Evolutionary conservation across 2,888 invertebrate genomes (phyloP).

Genomic region (Epirrhoe tristata): DNA sequence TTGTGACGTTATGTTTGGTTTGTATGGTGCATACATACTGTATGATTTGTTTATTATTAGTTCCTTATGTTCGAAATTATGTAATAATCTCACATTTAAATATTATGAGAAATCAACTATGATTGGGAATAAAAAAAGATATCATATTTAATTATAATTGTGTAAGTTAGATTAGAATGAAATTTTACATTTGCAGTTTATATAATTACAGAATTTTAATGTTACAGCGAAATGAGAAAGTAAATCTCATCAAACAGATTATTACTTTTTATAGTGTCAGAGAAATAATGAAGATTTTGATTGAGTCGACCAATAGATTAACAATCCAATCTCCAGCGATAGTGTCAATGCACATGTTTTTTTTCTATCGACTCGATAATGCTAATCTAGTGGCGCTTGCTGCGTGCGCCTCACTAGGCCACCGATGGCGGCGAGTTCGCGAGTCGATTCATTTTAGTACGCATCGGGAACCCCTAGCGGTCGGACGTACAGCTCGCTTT

Average conservation of each 20-base stretch:
- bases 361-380: conserved; percentile 69
- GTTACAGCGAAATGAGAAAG: conserved; percentile 19
- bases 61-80: not conserved
- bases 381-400: conserved; percentile 58
- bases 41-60: not conserved
- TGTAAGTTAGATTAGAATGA: not conserved
- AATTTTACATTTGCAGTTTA: not conserved
- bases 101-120: no score
- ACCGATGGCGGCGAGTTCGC: conserved; percentile 42
- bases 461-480: conserved; percentile 62
- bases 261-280: conserved; percentile 10
- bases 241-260: conserved; percentile 15
- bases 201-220: not conserved
- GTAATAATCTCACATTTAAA: no score
- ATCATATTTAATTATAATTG: not conserved
- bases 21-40: no score
- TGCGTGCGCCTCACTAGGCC: conserved; percentile 78
- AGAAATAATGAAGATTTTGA: conserved; percentile 18
- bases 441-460: conserved; percentile 73
- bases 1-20: not conserved
- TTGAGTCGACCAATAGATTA: conserved; percentile 22
- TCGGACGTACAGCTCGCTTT: conserved; percentile 57
- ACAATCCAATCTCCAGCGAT: conserved; percentile 16
- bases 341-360: conserved; percentile 47
- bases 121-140: not conserved